These are phyloP conservation scores for Colletes latitarsis DNA, from an alignment of 1,140 invertebrate genomes.

Conservation along the genomic window DNA sequence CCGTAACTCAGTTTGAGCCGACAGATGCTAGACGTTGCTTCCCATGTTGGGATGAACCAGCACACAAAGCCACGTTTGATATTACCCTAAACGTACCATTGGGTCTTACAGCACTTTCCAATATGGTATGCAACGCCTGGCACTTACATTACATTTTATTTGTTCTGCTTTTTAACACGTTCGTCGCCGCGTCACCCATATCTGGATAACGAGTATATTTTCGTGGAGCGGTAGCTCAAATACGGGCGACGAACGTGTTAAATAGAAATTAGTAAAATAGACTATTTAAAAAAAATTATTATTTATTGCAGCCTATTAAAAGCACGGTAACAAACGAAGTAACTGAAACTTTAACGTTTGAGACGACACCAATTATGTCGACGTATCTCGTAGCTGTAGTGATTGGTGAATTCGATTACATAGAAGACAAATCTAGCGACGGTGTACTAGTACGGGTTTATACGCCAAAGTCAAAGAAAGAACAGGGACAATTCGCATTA, in stretches of 20 bases:
- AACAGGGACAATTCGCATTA: slow-evolving; percentile 95
- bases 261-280: background rate
- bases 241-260: no score
- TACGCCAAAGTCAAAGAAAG: slow-evolving; percentile 94
- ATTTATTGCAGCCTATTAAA: slow-evolving; percentile 69
- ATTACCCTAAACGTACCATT: slow-evolving; percentile 91
- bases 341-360: slow-evolving; percentile 87
- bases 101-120: slow-evolving; percentile 92
- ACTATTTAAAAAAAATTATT: background rate
- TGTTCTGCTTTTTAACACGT: slow-evolving; percentile 7
- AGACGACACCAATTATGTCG: slow-evolving; percentile 96
- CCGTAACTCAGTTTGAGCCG: slow-evolving; percentile 96
- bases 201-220: no score
- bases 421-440: slow-evolving; percentile 90
- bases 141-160: slow-evolving; percentile 26
- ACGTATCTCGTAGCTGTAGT: slow-evolving; percentile 97
- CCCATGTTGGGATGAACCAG: slow-evolving; percentile 99
- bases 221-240: no score
- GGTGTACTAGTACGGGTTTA: slow-evolving; percentile 95
- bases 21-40: slow-evolving; percentile 97
- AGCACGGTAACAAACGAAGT: slow-evolving; percentile 12
- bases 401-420: slow-evolving; percentile 96
- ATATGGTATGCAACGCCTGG: slow-evolving; percentile 87
- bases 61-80: slow-evolving; percentile 96
- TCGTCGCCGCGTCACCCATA: no score